A percentile compares a stretch with the other conserved stretches of the same genome.
Evolutionary conservation across 2,888 invertebrate species (phyloP).

Genomic region (Andrena praecox): DNA sequence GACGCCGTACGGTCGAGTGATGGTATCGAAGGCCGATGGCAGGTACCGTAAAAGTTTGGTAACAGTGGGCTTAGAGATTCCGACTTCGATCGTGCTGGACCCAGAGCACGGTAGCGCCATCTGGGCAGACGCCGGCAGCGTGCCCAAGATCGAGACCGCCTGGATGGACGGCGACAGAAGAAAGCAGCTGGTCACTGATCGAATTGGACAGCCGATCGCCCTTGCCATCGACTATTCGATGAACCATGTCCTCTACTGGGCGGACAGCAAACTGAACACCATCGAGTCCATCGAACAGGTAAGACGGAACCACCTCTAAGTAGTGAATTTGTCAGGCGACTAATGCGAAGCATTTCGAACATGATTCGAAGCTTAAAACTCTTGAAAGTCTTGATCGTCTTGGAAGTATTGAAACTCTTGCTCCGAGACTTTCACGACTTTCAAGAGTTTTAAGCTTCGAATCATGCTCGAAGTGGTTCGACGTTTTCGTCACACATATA

Average conservation of each 20-base stretch:
- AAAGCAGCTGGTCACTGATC: slow-evolving; percentile 92
- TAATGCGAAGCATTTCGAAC: no score
- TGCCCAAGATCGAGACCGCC: slow-evolving; percentile 96
- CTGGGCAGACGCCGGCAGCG: slow-evolving; percentile 97
- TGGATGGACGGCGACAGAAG: slow-evolving; percentile 99
- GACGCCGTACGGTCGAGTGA: slow-evolving; percentile 91
- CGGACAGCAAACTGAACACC: slow-evolving; percentile 95
- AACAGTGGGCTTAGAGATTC: slow-evolving; percentile 92
- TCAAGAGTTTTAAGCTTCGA: no score
- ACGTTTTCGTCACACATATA: no score
- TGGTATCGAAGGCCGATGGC: slow-evolving; percentile 96
- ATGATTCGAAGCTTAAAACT: no score
- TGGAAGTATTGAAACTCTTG: no score
- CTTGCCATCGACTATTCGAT: slow-evolving; percentile 95
- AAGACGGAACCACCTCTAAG: slow-evolving; percentile 53
- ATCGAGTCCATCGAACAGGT: slow-evolving; percentile 90
- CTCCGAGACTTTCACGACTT: no score
- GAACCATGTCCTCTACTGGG: slow-evolving; percentile 97
- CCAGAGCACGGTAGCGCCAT: slow-evolving; percentile 94
- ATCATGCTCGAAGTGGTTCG: no score
- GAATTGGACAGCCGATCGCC: slow-evolving; percentile 94
- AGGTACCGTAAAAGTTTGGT: slow-evolving; percentile 94
- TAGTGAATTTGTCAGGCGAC: no score
- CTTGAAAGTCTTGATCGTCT: no score
- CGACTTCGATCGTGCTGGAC: slow-evolving; percentile 95